Base-by-base conservation (phyloP, 2,888 invertebrate genomes). In the Spilosoma lubricipeda region DNA sequence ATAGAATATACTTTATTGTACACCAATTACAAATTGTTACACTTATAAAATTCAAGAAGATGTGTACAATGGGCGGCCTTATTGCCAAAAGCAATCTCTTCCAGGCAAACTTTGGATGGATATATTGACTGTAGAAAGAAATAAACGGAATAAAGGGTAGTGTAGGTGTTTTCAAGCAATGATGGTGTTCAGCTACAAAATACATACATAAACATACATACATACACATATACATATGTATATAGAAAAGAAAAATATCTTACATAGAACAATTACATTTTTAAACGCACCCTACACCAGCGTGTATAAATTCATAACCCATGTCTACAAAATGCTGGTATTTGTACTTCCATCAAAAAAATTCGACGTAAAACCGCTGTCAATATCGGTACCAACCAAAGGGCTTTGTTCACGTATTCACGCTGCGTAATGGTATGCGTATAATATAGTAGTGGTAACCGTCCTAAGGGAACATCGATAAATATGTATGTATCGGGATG, bases 331-430 rank as follows among this genome's bases (percentile, higher is more conserved):
- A 84, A 76, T 76, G 68, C 67, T 69, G 70, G 63, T 67, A 78
- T 80, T 72, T 66, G 67, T 42, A 76, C 78, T 77, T 77, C 76
- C 78, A 75, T 83, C 74, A 73, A 78, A 76, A 77, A 75, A 77
- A 73, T 77, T 74, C 66, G 71, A 78, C 70, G 63, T 79, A 81
- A 76, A 80, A 80, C 84, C 74, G 75, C 80, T 81, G 84, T 85
- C 85, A 83, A 88, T 88, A 87, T 82, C 73, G 81, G 75, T 66
- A 75, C 42, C 80, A 80, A 80, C 79, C 83, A 77, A 86, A 87
- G 76, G 85, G 86, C 86, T 87, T 89, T 90, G 89, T 90, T 87
- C 84, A 80, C 81, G 82, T 82, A 87, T 89, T 88, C 86, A 77
- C 76, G 70, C 76, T 82, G 75, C 82, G 85, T 85, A 82, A 77